Percentiles rank a stretch among this genome's conserved stretches.
phyloP scores from a whole-genome alignment of 2,888 invertebrate species.

The Orthosia gothica region DNA sequence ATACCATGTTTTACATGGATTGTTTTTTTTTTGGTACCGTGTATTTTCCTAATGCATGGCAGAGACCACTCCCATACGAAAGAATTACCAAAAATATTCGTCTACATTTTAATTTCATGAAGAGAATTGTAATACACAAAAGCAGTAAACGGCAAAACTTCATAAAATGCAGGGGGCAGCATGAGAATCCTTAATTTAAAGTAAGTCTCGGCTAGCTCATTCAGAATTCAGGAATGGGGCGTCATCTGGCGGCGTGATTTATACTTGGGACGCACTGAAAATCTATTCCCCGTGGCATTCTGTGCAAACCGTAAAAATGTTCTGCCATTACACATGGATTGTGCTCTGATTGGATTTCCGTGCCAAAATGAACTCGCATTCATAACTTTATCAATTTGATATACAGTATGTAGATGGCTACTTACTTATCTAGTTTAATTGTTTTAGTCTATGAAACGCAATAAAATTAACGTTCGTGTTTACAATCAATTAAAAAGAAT shows the following conservation, averaged over 20 bases:
- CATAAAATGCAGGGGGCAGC: constrained; percentile 58
- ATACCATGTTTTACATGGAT: too few species aligned
- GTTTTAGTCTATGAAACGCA: neutral
- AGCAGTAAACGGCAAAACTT: constrained; percentile 39
- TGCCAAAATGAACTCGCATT: constrained; percentile 37
- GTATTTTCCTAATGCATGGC: neutral
- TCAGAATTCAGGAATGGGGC: constrained; percentile 84
- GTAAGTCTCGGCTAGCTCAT: constrained; percentile 77
- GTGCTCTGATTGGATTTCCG: constrained; percentile 57
- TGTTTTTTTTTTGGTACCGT: too few species aligned
- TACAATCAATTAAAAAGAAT: constrained; percentile 38
- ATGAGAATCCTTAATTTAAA: constrained; percentile 71
- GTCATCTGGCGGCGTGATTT: constrained; percentile 86
- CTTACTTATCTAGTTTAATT: constrained; percentile 17
- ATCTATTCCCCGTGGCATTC: constrained; percentile 70
- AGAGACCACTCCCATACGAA: neutral
- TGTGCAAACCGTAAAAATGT: constrained; percentile 68
- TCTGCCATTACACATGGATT: constrained; percentile 69
- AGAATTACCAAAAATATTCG: too few species aligned
- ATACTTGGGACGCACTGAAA: constrained; percentile 80
- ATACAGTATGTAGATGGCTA: neutral
- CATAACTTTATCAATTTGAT: constrained; percentile 42
- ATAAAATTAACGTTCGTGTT: constrained; percentile 12
- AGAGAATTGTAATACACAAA: constrained; percentile 34
- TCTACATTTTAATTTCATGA: constrained; percentile 1